Evolutionary conservation across 64 coral and sea anemone species (phyloP), one percentile per base, ranked within the genome.

Genomic region (Montipora capricornis): DNA sequence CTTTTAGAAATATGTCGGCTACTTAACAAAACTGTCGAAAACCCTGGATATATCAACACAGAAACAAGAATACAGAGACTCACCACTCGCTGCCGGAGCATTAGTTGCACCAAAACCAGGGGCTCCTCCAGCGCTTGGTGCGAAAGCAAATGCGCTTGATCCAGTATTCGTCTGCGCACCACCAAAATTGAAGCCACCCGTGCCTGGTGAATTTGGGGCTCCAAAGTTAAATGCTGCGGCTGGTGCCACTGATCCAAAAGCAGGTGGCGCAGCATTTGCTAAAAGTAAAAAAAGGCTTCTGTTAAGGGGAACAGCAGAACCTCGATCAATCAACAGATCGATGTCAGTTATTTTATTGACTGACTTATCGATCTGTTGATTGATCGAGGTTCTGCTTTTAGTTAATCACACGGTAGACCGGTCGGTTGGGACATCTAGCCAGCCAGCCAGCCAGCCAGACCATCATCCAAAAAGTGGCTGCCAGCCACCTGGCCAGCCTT

Each of bases 141-240:
- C 60, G 68, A 83, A 83, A 6, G 81, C 29, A 47, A 83, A 83
- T 22, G 81, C 37, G 60, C 13, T 47, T 83, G 81, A 15, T 6
- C 10, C 81, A 16, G 81, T 19, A 19, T 17, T 68, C 2, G 58
- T 37, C 81, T 68, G 60, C 47, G 81, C 59, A 62, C 19, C 52
- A 55, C 20, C 53, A 61, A 83, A 83, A 68, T 83, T 83, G 44
- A 83, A 83, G 58, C 81, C 81, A 47, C 59, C 60, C 1, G 81
- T 7, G 2, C 58, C 29, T 45, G 81, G 81, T 19, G 12, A 22
- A 68, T 11, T 83, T 45, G 81, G 81, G 22, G 59, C 81, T 47
- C 59, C 81, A 83, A 83, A 83, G 60, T 29, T 6, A 46, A 83
- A 83, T 17, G 58, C 81, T 47, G 37, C 3, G 15, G 2, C 68